Evolutionary conservation across 2,113 vertebrate species (phyloP).

Genomic region (Prochilodus magdalenae): DNA sequence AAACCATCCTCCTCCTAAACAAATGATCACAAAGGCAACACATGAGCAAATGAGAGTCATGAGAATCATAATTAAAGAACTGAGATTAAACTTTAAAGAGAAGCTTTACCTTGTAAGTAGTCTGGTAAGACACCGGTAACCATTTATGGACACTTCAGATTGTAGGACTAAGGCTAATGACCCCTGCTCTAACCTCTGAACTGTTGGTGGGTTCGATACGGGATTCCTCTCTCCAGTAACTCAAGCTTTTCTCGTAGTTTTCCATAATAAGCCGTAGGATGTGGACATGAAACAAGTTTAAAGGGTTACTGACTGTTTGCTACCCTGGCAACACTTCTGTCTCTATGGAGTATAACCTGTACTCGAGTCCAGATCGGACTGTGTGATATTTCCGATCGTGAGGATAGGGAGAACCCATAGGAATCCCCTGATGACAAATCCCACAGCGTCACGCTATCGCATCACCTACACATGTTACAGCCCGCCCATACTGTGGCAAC

Average conservation of each 20-base stretch:
- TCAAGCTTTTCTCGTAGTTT: background rate
- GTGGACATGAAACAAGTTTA: background rate
- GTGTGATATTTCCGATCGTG: conserved; percentile 4
- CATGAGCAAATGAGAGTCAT: too few relatives aligned
- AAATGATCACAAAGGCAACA: too few relatives aligned
- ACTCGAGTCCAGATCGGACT: conserved; percentile 9
- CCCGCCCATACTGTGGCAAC: conserved; percentile 52
- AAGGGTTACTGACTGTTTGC: background rate
- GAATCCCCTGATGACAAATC: conserved; percentile 50
- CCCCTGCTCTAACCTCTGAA: too few relatives aligned
- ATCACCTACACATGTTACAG: conserved; percentile 55
- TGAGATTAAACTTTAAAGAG: too few relatives aligned
- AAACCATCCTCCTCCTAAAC: too few relatives aligned
- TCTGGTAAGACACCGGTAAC: too few relatives aligned
- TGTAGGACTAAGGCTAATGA: too few relatives aligned
- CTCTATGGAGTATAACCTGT: background rate
- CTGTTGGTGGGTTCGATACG: too few relatives aligned
- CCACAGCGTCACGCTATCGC: conserved; percentile 28
- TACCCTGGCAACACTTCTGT: background rate
- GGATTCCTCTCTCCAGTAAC: background rate
- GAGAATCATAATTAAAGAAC: too few relatives aligned
- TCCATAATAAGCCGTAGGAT: background rate
- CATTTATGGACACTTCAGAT: too few relatives aligned
- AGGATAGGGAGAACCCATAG: conserved; percentile 28
- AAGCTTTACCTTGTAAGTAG: too few relatives aligned